Base-by-base conservation (phyloP, 2,888 invertebrate species). In the Drosophila affinis region DNA sequence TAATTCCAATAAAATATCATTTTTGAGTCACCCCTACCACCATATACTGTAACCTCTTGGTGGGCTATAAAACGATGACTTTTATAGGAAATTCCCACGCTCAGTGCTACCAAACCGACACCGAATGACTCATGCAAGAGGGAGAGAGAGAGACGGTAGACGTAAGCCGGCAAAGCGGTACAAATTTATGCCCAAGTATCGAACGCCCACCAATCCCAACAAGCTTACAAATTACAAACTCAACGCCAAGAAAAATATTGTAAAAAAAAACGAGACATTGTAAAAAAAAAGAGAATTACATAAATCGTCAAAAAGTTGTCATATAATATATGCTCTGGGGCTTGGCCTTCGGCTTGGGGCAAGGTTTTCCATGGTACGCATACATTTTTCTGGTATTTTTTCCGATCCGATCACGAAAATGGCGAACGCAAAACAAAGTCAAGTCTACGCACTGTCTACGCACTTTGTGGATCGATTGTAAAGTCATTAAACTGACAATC, bases 401-500 rank as follows among this genome's bases (percentile, higher is more conserved):
- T 14, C 6, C 29, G 39, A 39, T n/a, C 27, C 59, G 24, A 24
- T 27, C 47, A 9, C 62, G 56, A 67, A 67, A 67, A 52, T 67
- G 67, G 67, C 67, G 65, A 39, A 67, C 65, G 65, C 56, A 65
- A 67, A 67, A 49, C 67, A 65, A 51, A 57, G 49, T 18, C 65
- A 49, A 65, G 68, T 80, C 70, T 83, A 72, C 70, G 81, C 84
- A 79, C 48, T 54, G 77, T 72, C 79, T 81, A 68, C 59, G 75
- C 72, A 72, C 39, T 45, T 59, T 68, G 58, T 59, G 59, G 54
- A 81, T 77, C 73, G 73, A 81, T 81, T 77, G 77, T 70, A 78
- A 75, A 68, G 79, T 80, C 79, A 83, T 78, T 80, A 83, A 80
- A 78, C 76, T 72, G 76, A 71, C 74, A 67, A 69, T 74, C 69